Evolutionary conservation across 2,797 vertebrate species (phyloP), one percentile per base, ranked within the genome.

Genomic region (Halcyon leucocephala): DNA sequence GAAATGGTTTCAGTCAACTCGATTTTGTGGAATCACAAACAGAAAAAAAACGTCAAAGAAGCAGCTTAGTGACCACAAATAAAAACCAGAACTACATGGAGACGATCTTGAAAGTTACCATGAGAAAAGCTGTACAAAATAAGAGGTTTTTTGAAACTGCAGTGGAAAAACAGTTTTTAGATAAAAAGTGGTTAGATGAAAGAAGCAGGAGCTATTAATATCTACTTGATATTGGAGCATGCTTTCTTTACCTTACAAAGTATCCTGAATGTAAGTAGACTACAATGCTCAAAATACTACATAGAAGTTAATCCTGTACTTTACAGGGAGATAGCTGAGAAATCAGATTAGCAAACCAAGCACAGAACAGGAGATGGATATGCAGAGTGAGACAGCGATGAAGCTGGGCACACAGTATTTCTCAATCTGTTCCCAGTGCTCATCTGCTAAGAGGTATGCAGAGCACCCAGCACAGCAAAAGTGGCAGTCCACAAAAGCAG

Each of bases 401-500:
- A 26, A 65, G 54, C 62, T 26, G 62, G 71, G n/a, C 51, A 79
- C 39, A 46, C 20, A n/a, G 26, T 12, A 20, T 13, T 72, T 29
- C 77, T 54, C 49, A 41, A n/a, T 19, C 64, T 7, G 33, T 6
- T 48, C 71, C 82, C 48, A 10, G 46, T 4, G 24, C 33, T 41
- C 80, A 3, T 28, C 57, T 17, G 55, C 46, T 0, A 0, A 44
- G 37, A 77, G 60, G 21, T 42, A n/a, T 2, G 0, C 70, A 72
- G 80, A 17, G 42, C 31, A 12, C 18, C 22, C 58, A 3, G 49
- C 0, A 0, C 8, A 0, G 55, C 11, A 1, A 3, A 7, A 31
- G 33, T 1, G 0, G 9, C 49, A 10, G 1, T 7, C 21, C 7
- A 1, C 10, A 58, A 52, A 31, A 42, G 44, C 71, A 44, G 42